phyloP scores from a whole-genome alignment of 2,113 vertebrate genomes.

The Anhinga anhinga region DNA sequence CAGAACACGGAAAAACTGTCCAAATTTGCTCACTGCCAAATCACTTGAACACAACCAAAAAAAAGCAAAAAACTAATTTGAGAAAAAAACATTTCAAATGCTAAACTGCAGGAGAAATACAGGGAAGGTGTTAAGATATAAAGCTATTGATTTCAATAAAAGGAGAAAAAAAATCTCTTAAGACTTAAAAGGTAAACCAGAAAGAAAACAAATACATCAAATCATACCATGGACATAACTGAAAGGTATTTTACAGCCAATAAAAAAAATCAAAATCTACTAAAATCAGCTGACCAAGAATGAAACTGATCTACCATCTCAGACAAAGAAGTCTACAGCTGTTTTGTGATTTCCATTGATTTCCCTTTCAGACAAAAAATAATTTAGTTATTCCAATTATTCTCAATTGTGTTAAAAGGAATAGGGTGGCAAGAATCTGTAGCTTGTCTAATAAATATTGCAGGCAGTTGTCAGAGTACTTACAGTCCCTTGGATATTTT shows the following conservation, averaged over 20 bases:
- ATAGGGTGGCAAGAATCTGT: neutral
- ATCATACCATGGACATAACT: neutral
- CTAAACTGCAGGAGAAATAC: neutral
- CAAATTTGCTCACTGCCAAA: slow-evolving; percentile 9
- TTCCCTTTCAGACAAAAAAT: neutral
- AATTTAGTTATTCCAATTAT: neutral
- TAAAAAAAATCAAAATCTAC: neutral
- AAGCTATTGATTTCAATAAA: neutral
- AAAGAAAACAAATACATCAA: neutral
- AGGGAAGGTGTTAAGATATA: neutral
- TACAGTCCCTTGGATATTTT: neutral
- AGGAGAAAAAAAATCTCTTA: neutral
- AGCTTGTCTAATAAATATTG: neutral
- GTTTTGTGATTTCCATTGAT: neutral
- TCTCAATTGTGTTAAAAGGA: neutral
- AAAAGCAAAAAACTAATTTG: neutral
- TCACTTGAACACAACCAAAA: neutral
- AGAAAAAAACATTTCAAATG: neutral
- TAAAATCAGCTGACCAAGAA: neutral
- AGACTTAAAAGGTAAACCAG: neutral
- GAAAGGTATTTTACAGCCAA: neutral
- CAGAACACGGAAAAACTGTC: neutral
- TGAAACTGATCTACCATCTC: neutral
- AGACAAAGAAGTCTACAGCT: neutral
- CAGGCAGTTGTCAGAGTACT: neutral